Evolutionary conservation across 53 echinoderm and acorn worm genomes (phyloP), one percentile per base, ranked within the genome.

Genomic region (Holothuria scabra): DNA sequence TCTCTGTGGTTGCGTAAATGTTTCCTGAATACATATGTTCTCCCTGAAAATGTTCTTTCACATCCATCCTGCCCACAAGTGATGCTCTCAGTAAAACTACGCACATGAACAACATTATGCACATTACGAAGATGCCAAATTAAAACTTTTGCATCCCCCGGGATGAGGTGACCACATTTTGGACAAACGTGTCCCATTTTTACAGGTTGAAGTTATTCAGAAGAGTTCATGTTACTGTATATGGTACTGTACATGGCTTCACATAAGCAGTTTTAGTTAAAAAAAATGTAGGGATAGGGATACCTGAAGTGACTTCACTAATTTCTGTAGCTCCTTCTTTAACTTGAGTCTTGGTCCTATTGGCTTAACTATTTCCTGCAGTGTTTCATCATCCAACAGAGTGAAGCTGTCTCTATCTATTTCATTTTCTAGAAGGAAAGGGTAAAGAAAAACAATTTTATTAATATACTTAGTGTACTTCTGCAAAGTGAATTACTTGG

Each of bases 61-160:
- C 85, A 85, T 12, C 58, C 68, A 4, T 85, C 56, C 46, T 85
- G 85, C 14, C 75, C 63, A 75, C 85, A 85, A 18, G 28, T 29
- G 5, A 85, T 46, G 24, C 46, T 67, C 11, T 67, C 56, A 6
- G 68, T 84, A 13, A 84, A 62, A 84, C 66, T 52, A 26, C 84
- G 35, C 28, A 56, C 84, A 71, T 78, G 46, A 33, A 90, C 65
- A 56, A 85, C 37, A 28, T 65, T 69, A 41, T 89, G 90, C 33
- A 80, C 60, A 71, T 84, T 59, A 48, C 67, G 52, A 23, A 90
- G 66, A 64, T 90, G 90, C 90, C 90, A 90, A 10, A 90, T 60
- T 49, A 86, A 38, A 22, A 28, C 41, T 34, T 85, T 79, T 33
- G 55, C 85, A 60, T 79, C 60, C 28, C 89, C 89, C 59, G 59